Evolutionary conservation across 2,797 vertebrate species (phyloP).

Genomic region (Melanotaenia pygmaea): DNA sequence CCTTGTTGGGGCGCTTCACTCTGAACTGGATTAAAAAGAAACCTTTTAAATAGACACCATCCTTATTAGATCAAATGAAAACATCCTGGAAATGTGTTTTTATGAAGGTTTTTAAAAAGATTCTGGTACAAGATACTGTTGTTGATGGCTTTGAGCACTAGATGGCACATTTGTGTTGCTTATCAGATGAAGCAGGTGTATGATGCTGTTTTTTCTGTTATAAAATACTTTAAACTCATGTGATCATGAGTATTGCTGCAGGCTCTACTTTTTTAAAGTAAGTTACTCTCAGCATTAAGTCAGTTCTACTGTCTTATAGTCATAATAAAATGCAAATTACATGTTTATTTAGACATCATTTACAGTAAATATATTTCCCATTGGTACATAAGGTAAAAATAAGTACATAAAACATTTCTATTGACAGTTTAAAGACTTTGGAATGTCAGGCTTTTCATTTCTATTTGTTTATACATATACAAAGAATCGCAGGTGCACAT

Average conservation of each 20-base stretch:
- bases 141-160: slow-evolving; percentile 30
- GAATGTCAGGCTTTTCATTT: slow-evolving; percentile 70
- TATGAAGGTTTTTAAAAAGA: background rate
- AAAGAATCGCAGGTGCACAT: slow-evolving; percentile 63
- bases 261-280: background rate
- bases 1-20: background rate
- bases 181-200: background rate
- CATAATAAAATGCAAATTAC: slow-evolving; percentile 61
- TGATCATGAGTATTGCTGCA: background rate
- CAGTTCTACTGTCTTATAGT: slow-evolving; percentile 3
- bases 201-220: background rate
- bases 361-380: slow-evolving; percentile 73
- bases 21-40: background rate
- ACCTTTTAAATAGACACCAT: no score
- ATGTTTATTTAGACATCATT: slow-evolving; percentile 71
- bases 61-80: background rate
- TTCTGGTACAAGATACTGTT: background rate
- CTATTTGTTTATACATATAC: slow-evolving; percentile 68
- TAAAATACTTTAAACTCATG: background rate
- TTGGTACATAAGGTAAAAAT: slow-evolving; percentile 75
- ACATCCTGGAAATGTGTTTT: background rate
- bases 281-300: background rate
- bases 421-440: slow-evolving; percentile 73
- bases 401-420: slow-evolving; percentile 76
- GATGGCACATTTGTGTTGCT: slow-evolving; percentile 34